Evolutionary conservation across 2,888 invertebrate genomes (phyloP).

Genomic region (Phragmatobia fuliginosa): DNA sequence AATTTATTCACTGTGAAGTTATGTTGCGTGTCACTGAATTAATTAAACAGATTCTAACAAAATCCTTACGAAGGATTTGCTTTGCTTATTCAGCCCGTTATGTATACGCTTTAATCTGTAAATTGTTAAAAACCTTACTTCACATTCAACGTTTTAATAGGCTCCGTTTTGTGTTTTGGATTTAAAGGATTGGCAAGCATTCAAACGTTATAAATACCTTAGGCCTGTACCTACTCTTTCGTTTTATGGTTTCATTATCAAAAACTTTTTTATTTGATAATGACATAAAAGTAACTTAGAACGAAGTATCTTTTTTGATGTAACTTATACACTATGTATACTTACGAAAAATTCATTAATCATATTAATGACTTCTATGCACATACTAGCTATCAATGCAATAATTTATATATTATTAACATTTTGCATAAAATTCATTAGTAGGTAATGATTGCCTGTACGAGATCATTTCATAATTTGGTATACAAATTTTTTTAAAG

Average conservation of each 20-base stretch:
- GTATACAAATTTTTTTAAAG: too few relatives aligned
- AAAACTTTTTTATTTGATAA: neutral
- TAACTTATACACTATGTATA: neutral
- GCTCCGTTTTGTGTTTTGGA: constrained; percentile 22
- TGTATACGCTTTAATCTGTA: constrained; percentile 46
- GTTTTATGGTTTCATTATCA: neutral
- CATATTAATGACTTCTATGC: neutral
- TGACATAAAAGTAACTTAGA: neutral
- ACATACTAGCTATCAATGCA: neutral
- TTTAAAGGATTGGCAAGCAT: constrained; percentile 15
- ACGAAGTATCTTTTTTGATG: neutral
- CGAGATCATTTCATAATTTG: too few relatives aligned
- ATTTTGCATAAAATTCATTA: neutral
- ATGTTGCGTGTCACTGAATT: constrained; percentile 78
- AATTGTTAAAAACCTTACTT: constrained; percentile 37
- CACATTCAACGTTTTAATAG: constrained; percentile 39
- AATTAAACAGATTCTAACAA: constrained; percentile 73
- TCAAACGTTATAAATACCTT: neutral
- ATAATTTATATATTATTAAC: neutral
- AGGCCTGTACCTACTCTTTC: neutral
- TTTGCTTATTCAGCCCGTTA: constrained; percentile 41
- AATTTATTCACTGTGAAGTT: constrained; percentile 77
- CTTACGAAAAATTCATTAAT: neutral
- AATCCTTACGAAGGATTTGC: constrained; percentile 57
- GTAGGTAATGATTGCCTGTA: too few relatives aligned